Percentiles rank a stretch among this genome's conserved stretches.
phyloP scores from a whole-genome alignment of 1,140 invertebrate genomes.

The Pollicipes pollicipes region DNA sequence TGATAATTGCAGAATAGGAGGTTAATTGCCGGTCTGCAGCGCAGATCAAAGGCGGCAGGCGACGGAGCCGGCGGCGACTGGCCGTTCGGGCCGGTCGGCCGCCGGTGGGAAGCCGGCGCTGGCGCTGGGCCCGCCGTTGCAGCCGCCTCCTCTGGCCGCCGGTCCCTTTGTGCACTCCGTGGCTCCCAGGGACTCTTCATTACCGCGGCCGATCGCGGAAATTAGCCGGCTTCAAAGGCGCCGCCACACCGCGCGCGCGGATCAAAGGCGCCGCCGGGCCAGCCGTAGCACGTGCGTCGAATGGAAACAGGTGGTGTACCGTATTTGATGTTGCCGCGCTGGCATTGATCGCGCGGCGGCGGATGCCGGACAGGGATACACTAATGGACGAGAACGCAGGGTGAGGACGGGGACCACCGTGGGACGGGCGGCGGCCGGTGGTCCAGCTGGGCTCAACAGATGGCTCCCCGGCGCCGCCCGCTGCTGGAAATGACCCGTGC shows the following conservation, averaged over 20 bases:
- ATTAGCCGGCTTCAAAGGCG: neutral
- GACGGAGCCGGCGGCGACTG: no score
- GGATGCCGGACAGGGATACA: no score
- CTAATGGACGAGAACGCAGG: no score
- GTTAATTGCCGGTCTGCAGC: neutral
- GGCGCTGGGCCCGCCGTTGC: neutral
- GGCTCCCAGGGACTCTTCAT: neutral
- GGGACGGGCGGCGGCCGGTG: no score
- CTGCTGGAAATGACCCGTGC: no score
- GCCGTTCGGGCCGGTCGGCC: no score
- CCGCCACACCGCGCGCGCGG: no score
- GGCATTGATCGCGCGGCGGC: neutral
- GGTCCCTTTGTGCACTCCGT: neutral
- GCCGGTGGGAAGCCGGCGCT: no score
- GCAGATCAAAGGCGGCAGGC: neutral
- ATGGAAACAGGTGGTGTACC: neutral
- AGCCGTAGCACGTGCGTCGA: neutral
- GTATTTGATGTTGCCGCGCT: neutral
- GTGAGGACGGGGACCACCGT: no score
- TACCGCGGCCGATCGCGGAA: neutral
- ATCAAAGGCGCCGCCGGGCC: neutral
- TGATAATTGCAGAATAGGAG: neutral
- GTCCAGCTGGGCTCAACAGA: no score
- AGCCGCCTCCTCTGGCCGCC: no score
- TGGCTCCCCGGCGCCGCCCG: no score